Percentiles rank a stretch among this genome's conserved stretches.
phyloP scores from a whole-genome alignment of 2,888 invertebrate genomes.

The Copidosoma aretas region DNA sequence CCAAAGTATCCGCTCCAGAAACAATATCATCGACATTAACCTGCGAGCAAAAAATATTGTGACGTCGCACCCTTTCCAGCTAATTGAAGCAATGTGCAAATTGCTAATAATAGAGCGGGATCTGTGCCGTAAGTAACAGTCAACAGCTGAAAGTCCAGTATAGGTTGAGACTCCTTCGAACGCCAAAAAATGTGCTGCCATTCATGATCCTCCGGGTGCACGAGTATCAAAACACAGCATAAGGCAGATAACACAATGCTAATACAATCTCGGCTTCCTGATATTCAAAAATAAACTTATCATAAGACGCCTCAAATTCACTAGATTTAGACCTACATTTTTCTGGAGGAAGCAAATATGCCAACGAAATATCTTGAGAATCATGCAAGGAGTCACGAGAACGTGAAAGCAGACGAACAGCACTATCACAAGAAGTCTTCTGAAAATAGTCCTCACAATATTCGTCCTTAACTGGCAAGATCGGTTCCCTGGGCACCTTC shows the following conservation, averaged over 20 bases:
- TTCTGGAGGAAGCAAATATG: not conserved
- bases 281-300: constrained; percentile 3
- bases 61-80: too few relatives aligned
- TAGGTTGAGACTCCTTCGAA: too few relatives aligned
- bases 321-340: not conserved
- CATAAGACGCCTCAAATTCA: not conserved
- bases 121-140: too few relatives aligned
- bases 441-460: not conserved
- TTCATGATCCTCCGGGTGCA: too few relatives aligned
- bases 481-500: not conserved
- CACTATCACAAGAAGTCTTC: not conserved
- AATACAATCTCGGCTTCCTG: not conserved
- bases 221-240: not conserved
- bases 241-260: too few relatives aligned
- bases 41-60: too few relatives aligned
- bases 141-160: too few relatives aligned
- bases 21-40: too few relatives aligned
- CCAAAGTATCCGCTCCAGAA: too few relatives aligned
- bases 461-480: not conserved
- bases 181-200: too few relatives aligned
- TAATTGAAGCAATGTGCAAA: too few relatives aligned
- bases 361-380: not conserved
- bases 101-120: too few relatives aligned
- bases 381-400: not conserved
- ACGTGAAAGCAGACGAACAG: not conserved